Evolutionary conservation across 2,888 invertebrate genomes (phyloP).

Genomic region (Eilema depressum): DNA sequence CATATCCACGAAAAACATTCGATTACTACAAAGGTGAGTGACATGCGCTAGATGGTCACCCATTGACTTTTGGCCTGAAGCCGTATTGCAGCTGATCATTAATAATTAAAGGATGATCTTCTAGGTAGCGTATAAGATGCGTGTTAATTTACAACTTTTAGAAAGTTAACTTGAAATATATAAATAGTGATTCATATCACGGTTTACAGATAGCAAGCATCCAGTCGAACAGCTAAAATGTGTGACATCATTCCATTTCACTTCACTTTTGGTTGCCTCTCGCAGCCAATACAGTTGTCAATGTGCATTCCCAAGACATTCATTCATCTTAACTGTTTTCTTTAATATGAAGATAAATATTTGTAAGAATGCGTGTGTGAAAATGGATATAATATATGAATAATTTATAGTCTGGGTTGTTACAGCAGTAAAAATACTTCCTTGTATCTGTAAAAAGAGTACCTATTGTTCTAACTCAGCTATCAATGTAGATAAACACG

Average conservation of each 20-base stretch:
- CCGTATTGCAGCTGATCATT: too few species aligned
- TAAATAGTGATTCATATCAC: too few species aligned
- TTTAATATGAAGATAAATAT: neutral
- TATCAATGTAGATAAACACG: too few species aligned
- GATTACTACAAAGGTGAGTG: too few species aligned
- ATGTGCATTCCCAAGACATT: neutral
- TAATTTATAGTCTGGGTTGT: neutral
- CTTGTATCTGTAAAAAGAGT: neutral
- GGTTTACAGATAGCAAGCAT: neutral
- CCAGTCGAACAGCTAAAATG: neutral
- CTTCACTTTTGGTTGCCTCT: neutral
- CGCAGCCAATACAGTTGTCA: neutral
- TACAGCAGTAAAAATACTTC: neutral
- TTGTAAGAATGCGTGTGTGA: neutral
- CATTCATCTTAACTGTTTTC: neutral
- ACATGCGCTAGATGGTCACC: too few species aligned
- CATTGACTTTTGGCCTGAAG: too few species aligned
- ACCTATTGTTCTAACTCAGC: too few species aligned
- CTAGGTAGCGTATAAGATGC: too few species aligned
- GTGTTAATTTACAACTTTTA: too few species aligned
- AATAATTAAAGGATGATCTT: too few species aligned
- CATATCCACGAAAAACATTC: too few species aligned
- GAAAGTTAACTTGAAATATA: too few species aligned
- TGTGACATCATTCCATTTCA: neutral
- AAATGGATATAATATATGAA: neutral